phyloP scores from a whole-genome alignment of 2,797 vertebrate species.

The Nothura maculosa region DNA sequence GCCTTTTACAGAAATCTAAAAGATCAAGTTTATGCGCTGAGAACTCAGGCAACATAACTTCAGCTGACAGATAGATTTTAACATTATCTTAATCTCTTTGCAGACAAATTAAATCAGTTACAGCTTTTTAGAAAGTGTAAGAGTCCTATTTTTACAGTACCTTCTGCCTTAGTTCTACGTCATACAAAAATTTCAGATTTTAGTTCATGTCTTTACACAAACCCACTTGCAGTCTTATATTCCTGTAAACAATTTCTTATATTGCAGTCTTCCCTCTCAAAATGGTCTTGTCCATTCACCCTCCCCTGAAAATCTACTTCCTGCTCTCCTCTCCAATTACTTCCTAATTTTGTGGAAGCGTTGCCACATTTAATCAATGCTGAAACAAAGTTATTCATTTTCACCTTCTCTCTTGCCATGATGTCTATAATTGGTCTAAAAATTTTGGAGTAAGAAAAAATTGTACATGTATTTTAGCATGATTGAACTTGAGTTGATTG shows the following conservation, averaged over 20 bases:
- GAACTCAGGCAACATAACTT: not conserved
- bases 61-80: not conserved
- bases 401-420: not conserved
- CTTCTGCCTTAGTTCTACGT: not conserved
- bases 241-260: not conserved
- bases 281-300: not conserved
- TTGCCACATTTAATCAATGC: not conserved
- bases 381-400: not conserved
- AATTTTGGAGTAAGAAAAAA: constrained; percentile 37
- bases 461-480: not conserved
- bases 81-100: not conserved
- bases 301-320: not conserved
- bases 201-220: not conserved
- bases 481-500: constrained; percentile 50
- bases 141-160: not conserved
- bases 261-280: not conserved
- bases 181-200: not conserved
- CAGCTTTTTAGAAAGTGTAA: not conserved
- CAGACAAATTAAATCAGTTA: not conserved
- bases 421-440: not conserved
- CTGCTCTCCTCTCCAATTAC: not conserved
- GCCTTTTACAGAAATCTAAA: not conserved
- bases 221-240: not conserved
- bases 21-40: not conserved
- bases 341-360: not conserved